A percentile compares a stretch with the other conserved stretches of the same genome.
Evolutionary conservation across 2,113 vertebrate genomes (phyloP).

Genomic region (Morone chrysops): DNA sequence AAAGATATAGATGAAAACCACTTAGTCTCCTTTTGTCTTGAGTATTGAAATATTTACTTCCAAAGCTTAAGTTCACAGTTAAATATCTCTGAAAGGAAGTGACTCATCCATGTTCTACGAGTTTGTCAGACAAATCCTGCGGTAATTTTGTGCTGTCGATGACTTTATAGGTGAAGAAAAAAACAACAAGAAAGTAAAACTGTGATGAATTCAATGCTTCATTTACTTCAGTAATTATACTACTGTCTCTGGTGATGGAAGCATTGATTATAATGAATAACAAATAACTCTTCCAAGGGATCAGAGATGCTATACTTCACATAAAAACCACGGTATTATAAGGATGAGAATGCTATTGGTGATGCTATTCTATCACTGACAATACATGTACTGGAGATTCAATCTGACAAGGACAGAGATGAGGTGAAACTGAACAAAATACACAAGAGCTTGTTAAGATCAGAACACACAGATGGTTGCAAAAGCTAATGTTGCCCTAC

Average conservation of each 20-base stretch:
- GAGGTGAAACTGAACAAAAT: neutral
- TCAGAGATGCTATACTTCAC: slow-evolving; percentile 18
- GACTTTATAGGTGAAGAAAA: neutral
- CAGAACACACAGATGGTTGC: neutral
- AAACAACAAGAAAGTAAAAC: neutral
- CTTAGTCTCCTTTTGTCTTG: neutral
- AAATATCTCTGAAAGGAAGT: neutral
- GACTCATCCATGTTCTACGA: neutral
- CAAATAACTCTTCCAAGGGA: slow-evolving; percentile 6
- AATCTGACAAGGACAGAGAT: neutral
- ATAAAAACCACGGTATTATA: neutral
- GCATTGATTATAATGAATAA: slow-evolving; percentile 22
- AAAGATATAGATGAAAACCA: neutral
- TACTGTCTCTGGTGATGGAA: slow-evolving; percentile 25
- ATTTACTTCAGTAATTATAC: slow-evolving; percentile 25
- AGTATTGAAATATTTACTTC: neutral
- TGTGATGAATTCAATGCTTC: neutral
- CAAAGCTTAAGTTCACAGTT: neutral
- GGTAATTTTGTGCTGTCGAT: neutral
- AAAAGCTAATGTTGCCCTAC: neutral
- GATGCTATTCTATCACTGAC: neutral
- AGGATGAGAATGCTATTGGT: neutral
- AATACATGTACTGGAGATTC: neutral
- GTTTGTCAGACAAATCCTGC: neutral
- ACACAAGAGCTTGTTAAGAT: neutral